Evolutionary conservation across 2,113 vertebrate species (phyloP).

Genomic region (Menidia beryllina): DNA sequence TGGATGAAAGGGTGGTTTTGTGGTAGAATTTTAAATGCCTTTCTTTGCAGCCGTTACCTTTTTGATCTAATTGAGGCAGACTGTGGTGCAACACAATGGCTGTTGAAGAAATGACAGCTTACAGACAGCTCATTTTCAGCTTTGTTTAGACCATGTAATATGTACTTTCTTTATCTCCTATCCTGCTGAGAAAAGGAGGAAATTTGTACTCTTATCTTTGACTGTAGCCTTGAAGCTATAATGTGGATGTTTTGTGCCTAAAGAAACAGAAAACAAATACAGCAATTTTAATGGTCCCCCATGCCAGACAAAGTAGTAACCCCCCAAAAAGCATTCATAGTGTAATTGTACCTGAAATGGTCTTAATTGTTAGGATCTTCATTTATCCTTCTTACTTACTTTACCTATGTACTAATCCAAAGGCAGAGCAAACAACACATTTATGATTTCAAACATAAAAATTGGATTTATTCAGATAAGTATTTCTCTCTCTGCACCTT

Average conservation of each 20-base stretch:
- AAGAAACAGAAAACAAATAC: background rate
- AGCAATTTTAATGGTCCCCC: background rate
- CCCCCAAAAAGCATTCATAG: too few relatives aligned
- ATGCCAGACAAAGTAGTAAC: background rate
- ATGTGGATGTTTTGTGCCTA: conserved; percentile 1
- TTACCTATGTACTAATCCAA: too few relatives aligned
- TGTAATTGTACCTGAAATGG: background rate
- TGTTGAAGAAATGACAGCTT: conserved; percentile 44
- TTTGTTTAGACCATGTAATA: conserved; percentile 50
- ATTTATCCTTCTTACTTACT: conserved; percentile 22
- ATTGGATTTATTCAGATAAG: conserved; percentile 5
- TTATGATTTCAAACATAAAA: conserved; percentile 29
- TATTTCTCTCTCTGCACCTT: background rate
- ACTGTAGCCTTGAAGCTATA: conserved; percentile 2
- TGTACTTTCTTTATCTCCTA: conserved; percentile 38
- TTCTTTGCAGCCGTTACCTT: conserved; percentile 50
- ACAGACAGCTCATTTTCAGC: conserved; percentile 50
- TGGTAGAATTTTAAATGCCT: conserved; percentile 58
- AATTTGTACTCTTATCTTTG: background rate
- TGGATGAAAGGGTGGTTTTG: conserved; percentile 10
- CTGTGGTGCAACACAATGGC: conserved; percentile 35
- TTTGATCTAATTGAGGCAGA: conserved; percentile 51
- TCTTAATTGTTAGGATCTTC: background rate
- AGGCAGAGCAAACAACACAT: background rate
- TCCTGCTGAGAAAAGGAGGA: background rate